Evolutionary conservation across 2,888 invertebrate genomes (phyloP).

Genomic region (Drosophila bunnanda): DNA sequence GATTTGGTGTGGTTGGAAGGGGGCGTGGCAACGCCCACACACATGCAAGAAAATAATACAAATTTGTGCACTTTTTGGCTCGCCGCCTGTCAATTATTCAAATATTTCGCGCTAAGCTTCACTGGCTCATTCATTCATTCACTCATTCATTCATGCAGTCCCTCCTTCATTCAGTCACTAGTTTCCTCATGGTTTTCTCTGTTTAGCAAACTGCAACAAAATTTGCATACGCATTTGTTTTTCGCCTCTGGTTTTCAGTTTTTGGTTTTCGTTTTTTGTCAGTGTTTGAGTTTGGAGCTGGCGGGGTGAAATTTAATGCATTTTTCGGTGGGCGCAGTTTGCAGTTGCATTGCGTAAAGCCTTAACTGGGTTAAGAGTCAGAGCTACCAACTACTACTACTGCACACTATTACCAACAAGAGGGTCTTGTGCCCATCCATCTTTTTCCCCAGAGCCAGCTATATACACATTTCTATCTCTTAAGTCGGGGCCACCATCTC

Average conservation of each 20-base stretch:
- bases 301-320: conserved; percentile 34
- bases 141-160: conserved; percentile 30
- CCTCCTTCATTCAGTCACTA: conserved; percentile 34
- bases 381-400: conserved; percentile 1
- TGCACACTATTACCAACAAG: neutral
- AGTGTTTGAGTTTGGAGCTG: conserved; percentile 13
- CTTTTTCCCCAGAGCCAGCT: neutral
- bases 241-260: conserved; percentile 10
- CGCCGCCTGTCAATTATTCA: conserved; percentile 65
- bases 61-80: conserved; percentile 53
- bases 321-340: conserved; percentile 26
- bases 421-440: conserved; percentile 11
- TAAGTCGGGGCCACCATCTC: conserved; percentile 18
- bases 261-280: conserved; percentile 2
- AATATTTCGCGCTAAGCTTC: conserved; percentile 36
- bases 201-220: conserved; percentile 21
- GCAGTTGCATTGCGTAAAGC: conserved; percentile 33
- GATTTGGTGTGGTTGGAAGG: neutral
- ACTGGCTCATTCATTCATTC: conserved; percentile 13
- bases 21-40: conserved; percentile 27
- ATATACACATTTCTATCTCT: neutral
- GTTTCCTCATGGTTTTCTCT: conserved; percentile 53
- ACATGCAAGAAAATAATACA: conserved; percentile 27
- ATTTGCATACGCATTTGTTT: conserved; percentile 47
- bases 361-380: conserved; percentile 42